A percentile compares a stretch with the other conserved stretches of the same genome.
Conservation (phyloP, 2,797 vertebrate species). For the Heterohyrax brucei region DNA sequence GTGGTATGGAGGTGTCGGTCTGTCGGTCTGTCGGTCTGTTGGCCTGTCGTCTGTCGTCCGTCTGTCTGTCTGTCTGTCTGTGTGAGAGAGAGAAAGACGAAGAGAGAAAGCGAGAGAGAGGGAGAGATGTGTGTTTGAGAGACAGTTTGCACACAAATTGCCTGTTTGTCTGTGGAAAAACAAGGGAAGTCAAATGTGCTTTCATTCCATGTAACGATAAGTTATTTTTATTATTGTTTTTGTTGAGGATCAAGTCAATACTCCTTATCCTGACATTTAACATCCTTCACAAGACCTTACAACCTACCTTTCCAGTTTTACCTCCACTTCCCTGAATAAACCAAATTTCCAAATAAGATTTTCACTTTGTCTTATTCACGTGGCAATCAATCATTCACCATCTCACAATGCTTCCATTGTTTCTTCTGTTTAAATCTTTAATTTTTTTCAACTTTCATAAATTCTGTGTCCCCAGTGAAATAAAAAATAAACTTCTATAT, state of each 20-base stretch:
- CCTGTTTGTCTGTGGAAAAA: neutral
- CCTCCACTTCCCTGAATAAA: neutral
- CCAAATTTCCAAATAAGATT: conserved; percentile 2
- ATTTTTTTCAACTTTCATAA: conserved; percentile 30
- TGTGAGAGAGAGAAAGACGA: neutral
- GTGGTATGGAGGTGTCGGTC: neutral
- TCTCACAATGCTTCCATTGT: neutral
- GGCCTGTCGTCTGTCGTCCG: no score
- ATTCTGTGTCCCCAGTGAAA: neutral
- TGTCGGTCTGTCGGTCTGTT: accelerated
- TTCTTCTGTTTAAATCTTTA: conserved; percentile 34
- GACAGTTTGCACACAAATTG: neutral
- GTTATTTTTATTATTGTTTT: neutral
- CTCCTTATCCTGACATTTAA: conserved; percentile 29
- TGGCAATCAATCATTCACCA: neutral
- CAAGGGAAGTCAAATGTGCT: neutral
- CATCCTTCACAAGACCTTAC: neutral
- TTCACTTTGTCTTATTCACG: neutral
- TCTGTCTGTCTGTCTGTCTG: no score
- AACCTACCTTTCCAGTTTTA: conserved; percentile 23
- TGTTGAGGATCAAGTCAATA: conserved; percentile 40
- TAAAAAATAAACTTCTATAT: neutral
- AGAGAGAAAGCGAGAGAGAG: neutral
- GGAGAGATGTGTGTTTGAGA: neutral
- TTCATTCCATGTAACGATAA: neutral